Evolutionary conservation across 2,888 invertebrate genomes (phyloP).

Genomic region (Lasioglossum figueresi): DNA sequence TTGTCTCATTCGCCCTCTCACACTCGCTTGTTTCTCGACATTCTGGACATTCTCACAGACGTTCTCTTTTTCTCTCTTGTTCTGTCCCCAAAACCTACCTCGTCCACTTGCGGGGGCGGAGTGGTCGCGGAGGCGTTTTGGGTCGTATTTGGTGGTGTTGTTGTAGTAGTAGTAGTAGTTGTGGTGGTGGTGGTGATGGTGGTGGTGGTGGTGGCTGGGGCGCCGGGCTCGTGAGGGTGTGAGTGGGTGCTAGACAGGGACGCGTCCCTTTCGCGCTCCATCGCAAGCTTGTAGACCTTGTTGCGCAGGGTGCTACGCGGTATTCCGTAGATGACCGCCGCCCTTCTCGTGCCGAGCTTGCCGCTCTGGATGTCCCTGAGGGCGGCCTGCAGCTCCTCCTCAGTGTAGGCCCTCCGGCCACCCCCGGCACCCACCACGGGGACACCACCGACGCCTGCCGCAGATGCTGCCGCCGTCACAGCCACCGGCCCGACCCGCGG

Average conservation of each 20-base stretch:
- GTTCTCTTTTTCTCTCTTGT: conserved; percentile 36
- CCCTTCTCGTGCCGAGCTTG: conserved; percentile 95
- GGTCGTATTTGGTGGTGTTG: conserved; percentile 80
- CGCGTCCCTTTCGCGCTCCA: conserved; percentile 89
- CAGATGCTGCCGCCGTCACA: conserved; percentile 89
- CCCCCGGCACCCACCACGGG: conserved; percentile 88
- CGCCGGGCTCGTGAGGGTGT: conserved; percentile 80
- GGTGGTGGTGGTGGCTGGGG: conserved; percentile 76
- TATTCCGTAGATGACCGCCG: conserved; percentile 97
- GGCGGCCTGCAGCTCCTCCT: conserved; percentile 97
- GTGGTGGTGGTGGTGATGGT: conserved; percentile 74
- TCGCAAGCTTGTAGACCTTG: conserved; percentile 94
- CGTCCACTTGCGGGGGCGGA: conserved; percentile 82
- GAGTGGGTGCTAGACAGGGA: conserved; percentile 84
- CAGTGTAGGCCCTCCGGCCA: conserved; percentile 93
- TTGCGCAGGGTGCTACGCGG: conserved; percentile 98
- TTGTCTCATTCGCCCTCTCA: neutral
- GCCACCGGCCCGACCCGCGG: conserved; percentile 90
- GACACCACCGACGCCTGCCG: conserved; percentile 93
- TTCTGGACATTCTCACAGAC: neutral
- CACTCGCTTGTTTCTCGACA: neutral
- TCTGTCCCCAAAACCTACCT: conserved; percentile 82
- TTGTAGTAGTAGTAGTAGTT: conserved; percentile 77
- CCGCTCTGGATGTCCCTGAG: conserved; percentile 97
- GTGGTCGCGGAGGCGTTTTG: conserved; percentile 82